Base-by-base conservation (phyloP, 2,797 vertebrate species). In the Microctenopoma lineatum region DNA sequence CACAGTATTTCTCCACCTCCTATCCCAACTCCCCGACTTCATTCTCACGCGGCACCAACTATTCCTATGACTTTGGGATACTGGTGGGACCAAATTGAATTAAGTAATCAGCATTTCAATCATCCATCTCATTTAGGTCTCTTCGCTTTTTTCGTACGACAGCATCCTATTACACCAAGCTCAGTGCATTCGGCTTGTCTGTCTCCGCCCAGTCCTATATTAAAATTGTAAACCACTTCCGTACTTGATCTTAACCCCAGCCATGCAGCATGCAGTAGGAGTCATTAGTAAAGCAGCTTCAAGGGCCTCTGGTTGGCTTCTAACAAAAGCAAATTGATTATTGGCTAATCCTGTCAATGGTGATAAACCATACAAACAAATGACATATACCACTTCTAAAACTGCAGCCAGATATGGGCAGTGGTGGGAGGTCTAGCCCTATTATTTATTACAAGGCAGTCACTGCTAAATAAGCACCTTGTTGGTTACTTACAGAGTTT, bases 31-130 rank as follows among this genome's bases (percentile, higher is more conserved):
- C 54, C 59, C 56, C 61, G 32, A 64, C 64, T 56, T 66, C 59
- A 71, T 65, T 76, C 59, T 29, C 53, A 42, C 51, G n/a, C 50
- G 53, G 41, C 34, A 52, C 60, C 56, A 38, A 48, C 70, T 67
- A 81, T 83, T 84, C 63, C 75, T 25, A 38, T 6, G 14, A 79
- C 75, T 79, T 83, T 4, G 3, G 59, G 75, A 75, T 65, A 64
- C 68, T 41, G 47, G 26, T 58, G 50, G 54, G 58, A 71, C 54
- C 66, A 86, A 80, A 84, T 71, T 83, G 51, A 78, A 83, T 83
- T 75, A 60, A 44, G 59, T 85, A 83, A 90, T 90, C 73, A 79
- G 45, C 16, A 26, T 84, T 82, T 75, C 66, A 70, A 56, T 82
- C 76, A 63, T 85, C 72, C 69, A 75, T 78, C 58, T 60, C 52